Evolutionary conservation across 2,113 vertebrate genomes (phyloP).

Genomic region (Lipophrys pholis): DNA sequence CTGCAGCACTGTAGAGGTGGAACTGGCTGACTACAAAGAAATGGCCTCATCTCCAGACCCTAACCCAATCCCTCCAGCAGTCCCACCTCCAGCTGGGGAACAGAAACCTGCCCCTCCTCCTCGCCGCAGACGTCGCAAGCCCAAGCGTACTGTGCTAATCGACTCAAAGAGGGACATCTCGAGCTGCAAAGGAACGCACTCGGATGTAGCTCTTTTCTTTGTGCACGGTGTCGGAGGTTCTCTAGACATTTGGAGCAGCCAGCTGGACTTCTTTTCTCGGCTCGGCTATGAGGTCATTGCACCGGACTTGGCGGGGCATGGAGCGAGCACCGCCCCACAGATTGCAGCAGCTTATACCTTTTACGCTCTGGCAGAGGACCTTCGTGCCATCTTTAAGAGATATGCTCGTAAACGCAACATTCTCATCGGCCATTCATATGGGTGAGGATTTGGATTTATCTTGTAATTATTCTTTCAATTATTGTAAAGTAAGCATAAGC

Average conservation of each 20-base stretch:
- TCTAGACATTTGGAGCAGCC: slow-evolving; percentile 96
- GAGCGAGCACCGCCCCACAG: slow-evolving; percentile 90
- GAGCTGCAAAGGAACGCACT: slow-evolving; percentile 92
- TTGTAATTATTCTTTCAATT: neutral
- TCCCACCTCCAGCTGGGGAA: slow-evolving; percentile 42
- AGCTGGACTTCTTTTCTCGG: slow-evolving; percentile 94
- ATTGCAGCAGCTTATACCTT: slow-evolving; percentile 96
- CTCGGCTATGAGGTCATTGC: slow-evolving; percentile 97
- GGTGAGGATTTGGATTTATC: slow-evolving; percentile 79
- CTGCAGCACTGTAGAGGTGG: slow-evolving; percentile 86
- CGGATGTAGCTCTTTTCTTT: slow-evolving; percentile 94
- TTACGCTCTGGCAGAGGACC: slow-evolving; percentile 94
- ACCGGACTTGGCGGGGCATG: slow-evolving; percentile 92
- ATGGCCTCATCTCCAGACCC: slow-evolving; percentile 76
- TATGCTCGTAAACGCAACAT: slow-evolving; percentile 94
- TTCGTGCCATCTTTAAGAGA: slow-evolving; percentile 93
- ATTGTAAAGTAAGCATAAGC: too few species aligned
- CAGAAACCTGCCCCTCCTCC: slow-evolving; percentile 79
- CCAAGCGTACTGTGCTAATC: slow-evolving; percentile 90
- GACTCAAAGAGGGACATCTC: slow-evolving; percentile 91
- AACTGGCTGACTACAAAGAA: slow-evolving; percentile 83
- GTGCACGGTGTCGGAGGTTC: slow-evolving; percentile 96
- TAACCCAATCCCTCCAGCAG: slow-evolving; percentile 48
- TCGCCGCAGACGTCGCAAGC: slow-evolving; percentile 85
- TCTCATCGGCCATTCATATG: slow-evolving; percentile 94